Evolutionary conservation across 2,888 invertebrate species (phyloP).

Genomic region (Dioctria linearis): DNA sequence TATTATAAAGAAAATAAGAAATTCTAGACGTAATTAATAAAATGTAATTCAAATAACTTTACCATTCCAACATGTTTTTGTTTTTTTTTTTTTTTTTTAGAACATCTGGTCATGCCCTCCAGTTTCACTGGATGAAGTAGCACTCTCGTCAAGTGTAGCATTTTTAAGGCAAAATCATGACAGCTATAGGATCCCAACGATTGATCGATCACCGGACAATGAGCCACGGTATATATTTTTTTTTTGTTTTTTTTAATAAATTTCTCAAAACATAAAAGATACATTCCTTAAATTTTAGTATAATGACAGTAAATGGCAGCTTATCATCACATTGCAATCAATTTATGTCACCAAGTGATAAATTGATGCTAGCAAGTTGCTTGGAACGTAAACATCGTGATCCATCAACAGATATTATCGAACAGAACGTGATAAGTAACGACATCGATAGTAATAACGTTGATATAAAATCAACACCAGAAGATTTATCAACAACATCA

Average conservation of each 20-base stretch:
- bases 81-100: conserved; percentile 52
- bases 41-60: too few species aligned
- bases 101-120: conserved; percentile 62
- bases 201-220: conserved; percentile 58
- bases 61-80: not conserved
- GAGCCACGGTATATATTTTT: conserved; percentile 54
- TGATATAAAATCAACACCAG: conserved; percentile 55
- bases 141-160: conserved; percentile 59
- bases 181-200: conserved; percentile 57
- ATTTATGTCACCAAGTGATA: conserved; percentile 54
- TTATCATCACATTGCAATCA: conserved; percentile 49
- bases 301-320: conserved; percentile 21
- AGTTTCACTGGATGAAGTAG: conserved; percentile 61
- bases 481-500: conserved; percentile 54
- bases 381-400: conserved; percentile 38
- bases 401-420: conserved; percentile 31
- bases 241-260: too few species aligned
- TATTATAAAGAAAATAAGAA: too few species aligned
- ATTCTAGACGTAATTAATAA: too few species aligned
- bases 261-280: not conserved
- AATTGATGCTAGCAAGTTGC: conserved; percentile 52
- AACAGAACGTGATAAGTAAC: conserved; percentile 32
- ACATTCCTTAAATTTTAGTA: not conserved
- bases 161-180: conserved; percentile 60
- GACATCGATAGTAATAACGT: conserved; percentile 18